A percentile compares a stretch with the other conserved stretches of the same genome.
phyloP scores from a whole-genome alignment of 2,797 vertebrate species.

The Pachyuromys duprasi region DNA sequence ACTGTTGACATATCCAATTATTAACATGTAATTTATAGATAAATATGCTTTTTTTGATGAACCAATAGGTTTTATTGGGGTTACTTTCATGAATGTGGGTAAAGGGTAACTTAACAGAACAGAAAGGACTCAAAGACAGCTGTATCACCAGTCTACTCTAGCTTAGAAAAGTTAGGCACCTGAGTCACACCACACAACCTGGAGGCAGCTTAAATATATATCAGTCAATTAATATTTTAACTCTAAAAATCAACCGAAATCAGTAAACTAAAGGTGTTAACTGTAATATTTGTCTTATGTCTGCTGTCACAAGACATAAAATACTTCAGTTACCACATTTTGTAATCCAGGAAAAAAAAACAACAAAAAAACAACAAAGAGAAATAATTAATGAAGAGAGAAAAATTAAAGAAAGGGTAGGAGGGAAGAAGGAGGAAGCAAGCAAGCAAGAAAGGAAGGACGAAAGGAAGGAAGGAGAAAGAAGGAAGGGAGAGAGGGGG shows the following conservation, averaged over 20 bases:
- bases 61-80: not conserved
- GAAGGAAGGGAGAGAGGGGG: rapidly evolving
- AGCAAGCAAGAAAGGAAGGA: no score
- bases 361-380: not conserved
- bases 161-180: not conserved
- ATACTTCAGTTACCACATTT: not conserved
- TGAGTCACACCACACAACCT: not conserved
- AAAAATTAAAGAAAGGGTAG: not conserved
- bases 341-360: not conserved
- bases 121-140: not conserved
- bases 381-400: not conserved
- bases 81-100: not conserved
- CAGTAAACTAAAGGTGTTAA: not conserved
- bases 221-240: conserved; percentile 27
- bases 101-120: not conserved
- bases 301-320: not conserved
- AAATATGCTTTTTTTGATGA: not conserved
- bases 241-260: not conserved
- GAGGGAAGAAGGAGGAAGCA: not conserved
- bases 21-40: no score
- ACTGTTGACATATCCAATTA: no score
- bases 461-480: rapidly evolving
- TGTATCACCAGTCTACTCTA: not conserved
- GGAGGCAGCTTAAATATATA: not conserved
- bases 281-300: not conserved